A percentile compares a stretch with the other conserved stretches of the same genome.
Evolutionary conservation across 2,113 vertebrate genomes (phyloP).

Genomic region (Oncorhynchus tshawytscha): DNA sequence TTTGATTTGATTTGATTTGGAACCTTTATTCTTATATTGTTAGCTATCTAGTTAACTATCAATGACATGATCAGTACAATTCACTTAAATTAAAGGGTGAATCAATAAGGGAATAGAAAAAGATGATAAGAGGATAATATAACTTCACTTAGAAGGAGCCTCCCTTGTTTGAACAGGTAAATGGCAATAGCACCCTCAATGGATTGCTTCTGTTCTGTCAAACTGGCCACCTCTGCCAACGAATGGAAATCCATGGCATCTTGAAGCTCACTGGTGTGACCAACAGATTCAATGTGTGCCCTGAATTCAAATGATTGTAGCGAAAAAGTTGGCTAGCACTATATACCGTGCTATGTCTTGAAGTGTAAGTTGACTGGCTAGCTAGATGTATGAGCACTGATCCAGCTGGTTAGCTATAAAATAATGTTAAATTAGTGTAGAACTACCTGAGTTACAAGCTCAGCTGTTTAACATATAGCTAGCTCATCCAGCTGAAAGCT

Average conservation of each 20-base stretch:
- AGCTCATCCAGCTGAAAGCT: no score
- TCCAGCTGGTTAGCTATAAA: no score
- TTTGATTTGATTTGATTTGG: no score
- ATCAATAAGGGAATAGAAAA: neutral
- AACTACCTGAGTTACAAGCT: no score
- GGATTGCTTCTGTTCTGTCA: slow-evolving; percentile 61
- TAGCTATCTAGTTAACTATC: no score
- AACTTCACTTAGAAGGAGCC: slow-evolving; percentile 84
- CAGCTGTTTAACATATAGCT: no score
- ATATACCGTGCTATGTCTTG: no score
- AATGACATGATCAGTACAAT: neutral
- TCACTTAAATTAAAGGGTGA: neutral
- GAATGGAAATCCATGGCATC: slow-evolving; percentile 77
- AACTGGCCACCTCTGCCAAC: slow-evolving; percentile 67
- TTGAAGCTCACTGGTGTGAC: slow-evolving; percentile 83
- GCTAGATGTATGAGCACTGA: no score
- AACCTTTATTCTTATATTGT: neutral
- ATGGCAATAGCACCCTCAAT: slow-evolving; percentile 84
- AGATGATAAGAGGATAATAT: neutral
- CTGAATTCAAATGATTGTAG: slow-evolving; percentile 53
- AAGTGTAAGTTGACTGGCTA: no score
- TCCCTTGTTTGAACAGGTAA: slow-evolving; percentile 87
- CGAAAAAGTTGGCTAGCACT: no score
- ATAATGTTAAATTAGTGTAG: no score
- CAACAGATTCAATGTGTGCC: slow-evolving; percentile 82